Conservation (phyloP, 2,888 invertebrate genomes). For the Volucella bombylans region DNA sequence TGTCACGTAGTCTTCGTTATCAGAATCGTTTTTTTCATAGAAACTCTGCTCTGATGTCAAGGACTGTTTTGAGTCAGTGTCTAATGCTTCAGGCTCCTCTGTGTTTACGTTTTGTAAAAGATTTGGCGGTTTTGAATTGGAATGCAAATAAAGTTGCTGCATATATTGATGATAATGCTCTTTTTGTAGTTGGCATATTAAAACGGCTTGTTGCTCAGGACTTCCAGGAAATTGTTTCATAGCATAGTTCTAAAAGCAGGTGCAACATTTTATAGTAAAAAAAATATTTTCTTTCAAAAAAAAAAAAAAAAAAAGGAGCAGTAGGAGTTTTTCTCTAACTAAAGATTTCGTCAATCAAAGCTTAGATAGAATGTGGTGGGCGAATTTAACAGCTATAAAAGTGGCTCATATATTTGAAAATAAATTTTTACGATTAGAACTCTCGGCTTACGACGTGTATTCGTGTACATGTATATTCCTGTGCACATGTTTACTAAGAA, state of each 20-base stretch:
- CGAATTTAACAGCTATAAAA: too few species aligned
- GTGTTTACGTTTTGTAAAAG: conserved; percentile 58
- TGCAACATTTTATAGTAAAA: too few species aligned
- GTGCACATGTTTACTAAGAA: too few species aligned
- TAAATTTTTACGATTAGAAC: too few species aligned
- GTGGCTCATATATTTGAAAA: too few species aligned
- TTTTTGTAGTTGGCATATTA: conserved; percentile 97
- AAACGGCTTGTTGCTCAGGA: conserved; percentile 94
- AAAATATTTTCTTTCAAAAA: too few species aligned
- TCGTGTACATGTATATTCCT: too few species aligned
- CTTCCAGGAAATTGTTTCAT: conserved; percentile 95
- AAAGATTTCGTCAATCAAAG: too few species aligned
- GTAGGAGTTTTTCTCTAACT: too few species aligned
- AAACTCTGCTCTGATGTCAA: conserved; percentile 48
- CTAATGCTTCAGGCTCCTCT: conserved; percentile 48
- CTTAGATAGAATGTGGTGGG: too few species aligned
- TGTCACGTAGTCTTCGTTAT: conserved; percentile 82
- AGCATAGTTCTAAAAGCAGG: conserved; percentile 87
- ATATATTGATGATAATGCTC: conserved; percentile 99
- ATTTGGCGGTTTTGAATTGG: conserved; percentile 75
- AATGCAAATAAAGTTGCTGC: conserved; percentile 89
- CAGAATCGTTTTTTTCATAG: conserved; percentile 68
- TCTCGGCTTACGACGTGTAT: too few species aligned
- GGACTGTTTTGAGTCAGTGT: conserved; percentile 73
- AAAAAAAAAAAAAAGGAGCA: background rate